Base-by-base conservation (phyloP, 2,888 invertebrate species). In the Sisyra nigra region DNA sequence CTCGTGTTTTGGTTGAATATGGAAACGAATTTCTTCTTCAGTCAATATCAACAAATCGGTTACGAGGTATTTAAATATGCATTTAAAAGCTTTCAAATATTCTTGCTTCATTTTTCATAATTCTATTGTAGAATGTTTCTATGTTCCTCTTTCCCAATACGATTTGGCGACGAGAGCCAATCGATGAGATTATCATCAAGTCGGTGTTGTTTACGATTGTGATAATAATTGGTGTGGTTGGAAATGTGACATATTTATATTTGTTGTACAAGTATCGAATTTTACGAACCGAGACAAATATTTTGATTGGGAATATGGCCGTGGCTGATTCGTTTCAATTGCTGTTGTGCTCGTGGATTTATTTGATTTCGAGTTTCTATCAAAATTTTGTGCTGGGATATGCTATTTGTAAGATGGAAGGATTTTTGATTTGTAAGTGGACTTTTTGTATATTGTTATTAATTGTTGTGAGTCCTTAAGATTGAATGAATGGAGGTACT, bases 371-470 rank as follows among this genome's bases (percentile, higher is more conserved):
- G 35, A 80, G 86, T 56, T 74, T 85, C 52, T 83, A 74, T 54
- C 86, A 87, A 62, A 82, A 82, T 52, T 89, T 76, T 58, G 68
- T 79, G 48, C 60, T 88, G 45, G 82, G 80, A 13, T 63, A 66
- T 9, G 68, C 81, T 44, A 83, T 85, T 7, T 89, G 88, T 57
- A 73, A 75, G 50, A 68, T 77, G 51, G 86, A 87, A 59, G 85
- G 81, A 2, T 80, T 82, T 52, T 55, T 83, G 30, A 80, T 84
- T 65, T 75, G 82, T 80, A 59, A 59, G 63, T 49, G 33, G 5
- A 32, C n/a, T 13, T 9, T 43, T n/a, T n/a, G n/a, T n/a, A n/a
- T n/a, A n/a, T n/a, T n/a, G n/a, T n/a, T n/a, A n/a, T n/a, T n/a
- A n/a, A n/a, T n/a, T n/a, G n/a, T n/a, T n/a, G n/a, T n/a, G n/a